Conservation (phyloP, 1,140 invertebrate genomes). For the Sitophilus oryzae region DNA sequence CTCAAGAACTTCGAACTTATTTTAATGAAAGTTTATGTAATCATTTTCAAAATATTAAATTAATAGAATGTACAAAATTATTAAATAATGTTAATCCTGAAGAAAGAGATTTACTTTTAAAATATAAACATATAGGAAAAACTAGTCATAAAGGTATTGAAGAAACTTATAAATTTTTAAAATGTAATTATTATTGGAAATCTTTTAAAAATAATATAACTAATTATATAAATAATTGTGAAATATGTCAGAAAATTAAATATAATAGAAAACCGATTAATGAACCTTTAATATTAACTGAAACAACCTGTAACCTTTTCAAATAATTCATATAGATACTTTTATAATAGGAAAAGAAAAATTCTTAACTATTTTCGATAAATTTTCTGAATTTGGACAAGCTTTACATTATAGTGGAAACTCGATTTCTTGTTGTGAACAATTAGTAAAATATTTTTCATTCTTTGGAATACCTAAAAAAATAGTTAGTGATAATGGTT, state of each 20-base stretch:
- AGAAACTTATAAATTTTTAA: conserved; percentile 15
- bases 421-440: conserved; percentile 10
- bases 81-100: too few species aligned
- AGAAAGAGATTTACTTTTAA: conserved; percentile 3
- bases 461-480: conserved; percentile 24
- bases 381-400: conserved; percentile 24
- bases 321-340: conserved; percentile 16
- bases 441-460: conserved; percentile 25
- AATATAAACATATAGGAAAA: too few species aligned
- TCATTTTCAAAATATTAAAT: too few species aligned
- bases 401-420: conserved; percentile 15
- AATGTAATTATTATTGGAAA: conserved; percentile 15
- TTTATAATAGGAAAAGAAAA: conserved; percentile 14
- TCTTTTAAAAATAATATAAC: conserved; percentile 10
- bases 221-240: conserved; percentile 23
- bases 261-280: conserved; percentile 12
- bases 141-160: conserved; percentile 22
- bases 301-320: conserved; percentile 13
- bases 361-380: too few species aligned
- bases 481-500: conserved; percentile 27
- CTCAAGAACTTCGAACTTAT: too few species aligned
- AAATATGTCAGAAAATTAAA: conserved; percentile 14
- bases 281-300: conserved; percentile 8
- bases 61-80: too few species aligned
- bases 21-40: background rate